Conservation (phyloP, 2,113 vertebrate species). For the Pelecanus crispus region DNA sequence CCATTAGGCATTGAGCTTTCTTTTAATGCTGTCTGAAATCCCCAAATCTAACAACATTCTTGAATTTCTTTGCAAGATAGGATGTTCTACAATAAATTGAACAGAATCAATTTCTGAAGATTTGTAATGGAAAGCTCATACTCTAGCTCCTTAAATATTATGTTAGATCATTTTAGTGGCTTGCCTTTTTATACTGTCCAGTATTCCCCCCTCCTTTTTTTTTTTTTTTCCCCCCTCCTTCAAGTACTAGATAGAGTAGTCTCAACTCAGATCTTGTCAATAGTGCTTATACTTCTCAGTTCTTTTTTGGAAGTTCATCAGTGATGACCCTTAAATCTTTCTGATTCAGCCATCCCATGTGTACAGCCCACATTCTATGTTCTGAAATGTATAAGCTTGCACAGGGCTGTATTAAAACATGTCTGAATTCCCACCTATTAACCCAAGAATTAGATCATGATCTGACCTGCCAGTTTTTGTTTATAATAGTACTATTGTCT, state of each 20-base stretch:
- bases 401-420: background rate
- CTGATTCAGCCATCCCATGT: too few species aligned
- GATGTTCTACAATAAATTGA: background rate
- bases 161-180: background rate
- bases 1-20: background rate
- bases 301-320: background rate
- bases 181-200: background rate
- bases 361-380: background rate
- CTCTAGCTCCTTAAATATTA: background rate
- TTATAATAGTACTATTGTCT: background rate
- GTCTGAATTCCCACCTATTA: background rate
- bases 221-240: background rate
- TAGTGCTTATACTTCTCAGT: background rate
- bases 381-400: background rate
- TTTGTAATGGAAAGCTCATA: background rate
- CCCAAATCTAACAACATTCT: background rate
- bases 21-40: background rate
- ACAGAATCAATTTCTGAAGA: background rate
- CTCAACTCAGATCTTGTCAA: background rate
- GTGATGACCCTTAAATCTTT: background rate
- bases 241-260: background rate
- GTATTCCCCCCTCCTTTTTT: background rate
- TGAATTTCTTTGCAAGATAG: background rate
- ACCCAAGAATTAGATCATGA: background rate
- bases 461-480: background rate